Evolutionary conservation across 2,113 vertebrate genomes (phyloP), one percentile per base, ranked within the genome.

Genomic region (Phylloscopus trochiloides): DNA sequence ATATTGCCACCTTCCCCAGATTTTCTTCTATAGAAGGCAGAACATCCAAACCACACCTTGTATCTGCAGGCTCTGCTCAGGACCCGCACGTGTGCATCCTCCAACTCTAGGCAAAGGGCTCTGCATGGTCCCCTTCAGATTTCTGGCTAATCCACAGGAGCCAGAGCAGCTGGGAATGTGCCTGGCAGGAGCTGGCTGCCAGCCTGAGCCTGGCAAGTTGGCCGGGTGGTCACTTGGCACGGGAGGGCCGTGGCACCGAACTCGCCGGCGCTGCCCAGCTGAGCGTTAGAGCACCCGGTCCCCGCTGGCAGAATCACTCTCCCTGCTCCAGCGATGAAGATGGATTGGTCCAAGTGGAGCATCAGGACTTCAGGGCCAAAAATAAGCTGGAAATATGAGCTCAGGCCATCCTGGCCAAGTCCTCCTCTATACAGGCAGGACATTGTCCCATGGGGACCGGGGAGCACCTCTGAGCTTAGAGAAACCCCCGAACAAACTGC

Each of bases 221-320:
- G 63, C 84, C 8, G 63, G 54, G 63, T 59, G 83, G 83, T 77
- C 84, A 68, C 73, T 68, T 86, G 84, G 84, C 84, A 96, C 58
- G 0, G 1, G 8, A 9, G 67, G 70, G 78, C 76, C 12, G 12
- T 84, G 89, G 86, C 81, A 75, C 66, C 1, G 11, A 47, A 5
- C 61, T 31, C 86, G 16, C 7, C 43, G 18, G 84, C 5, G 5
- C 61, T 47, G 62, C 2, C 32, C 88, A 75, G 86, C 10, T 34
- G 80, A 82, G 82, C 8, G 0, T 22, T 31, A 0, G 22, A 79
- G 54, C 79, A 71, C 15, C 32, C 1, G 34, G 71, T 85, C 90
- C 92, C 94, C 5, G 87, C 95, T 92, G 90, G 90, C 75, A 95
- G 12, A 94, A 94, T 58, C 74, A 6, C 85, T 72, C 71, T 93